Evolutionary conservation across 2,888 invertebrate genomes (phyloP).

Genomic region (Drosophila fulvimacula): DNA sequence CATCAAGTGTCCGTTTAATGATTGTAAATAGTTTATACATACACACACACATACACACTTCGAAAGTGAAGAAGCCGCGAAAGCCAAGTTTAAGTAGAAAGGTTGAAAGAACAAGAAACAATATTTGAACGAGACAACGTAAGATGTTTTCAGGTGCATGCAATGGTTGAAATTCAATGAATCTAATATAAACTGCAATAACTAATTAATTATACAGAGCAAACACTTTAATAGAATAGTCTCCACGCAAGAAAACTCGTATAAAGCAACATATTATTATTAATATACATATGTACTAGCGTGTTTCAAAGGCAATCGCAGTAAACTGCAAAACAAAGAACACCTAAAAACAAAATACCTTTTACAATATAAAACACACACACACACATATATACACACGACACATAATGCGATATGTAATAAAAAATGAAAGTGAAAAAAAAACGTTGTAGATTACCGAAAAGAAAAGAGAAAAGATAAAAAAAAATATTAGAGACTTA

Average conservation of each 20-base stretch:
- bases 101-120: slow-evolving; percentile 32
- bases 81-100: slow-evolving; percentile 45
- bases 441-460: slow-evolving; percentile 58
- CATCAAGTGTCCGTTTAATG: slow-evolving; percentile 38
- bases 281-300: slow-evolving; percentile 51
- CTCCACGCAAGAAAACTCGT: slow-evolving; percentile 47
- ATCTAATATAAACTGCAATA: slow-evolving; percentile 55
- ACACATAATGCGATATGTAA: slow-evolving; percentile 57
- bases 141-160: slow-evolving; percentile 22
- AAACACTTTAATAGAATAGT: slow-evolving; percentile 56
- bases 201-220: slow-evolving; percentile 38
- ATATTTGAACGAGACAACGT: slow-evolving; percentile 28
- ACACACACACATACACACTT: slow-evolving; percentile 11
- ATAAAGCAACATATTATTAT: slow-evolving; percentile 59
- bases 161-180: slow-evolving; percentile 45
- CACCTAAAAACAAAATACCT: slow-evolving; percentile 66
- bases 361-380: slow-evolving; percentile 49
- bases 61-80: slow-evolving; percentile 19
- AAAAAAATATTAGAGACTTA: slow-evolving; percentile 56
- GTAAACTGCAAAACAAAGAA: slow-evolving; percentile 70
- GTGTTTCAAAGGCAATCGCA: slow-evolving; percentile 81
- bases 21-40: slow-evolving; percentile 65
- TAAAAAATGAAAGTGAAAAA: slow-evolving; percentile 28
- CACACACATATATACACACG: slow-evolving; percentile 19
- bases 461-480: slow-evolving; percentile 29